These are phyloP conservation scores for Peromyscus leucopus DNA, from an alignment of 2,113 vertebrate genomes.

Conservation along the genomic window DNA sequence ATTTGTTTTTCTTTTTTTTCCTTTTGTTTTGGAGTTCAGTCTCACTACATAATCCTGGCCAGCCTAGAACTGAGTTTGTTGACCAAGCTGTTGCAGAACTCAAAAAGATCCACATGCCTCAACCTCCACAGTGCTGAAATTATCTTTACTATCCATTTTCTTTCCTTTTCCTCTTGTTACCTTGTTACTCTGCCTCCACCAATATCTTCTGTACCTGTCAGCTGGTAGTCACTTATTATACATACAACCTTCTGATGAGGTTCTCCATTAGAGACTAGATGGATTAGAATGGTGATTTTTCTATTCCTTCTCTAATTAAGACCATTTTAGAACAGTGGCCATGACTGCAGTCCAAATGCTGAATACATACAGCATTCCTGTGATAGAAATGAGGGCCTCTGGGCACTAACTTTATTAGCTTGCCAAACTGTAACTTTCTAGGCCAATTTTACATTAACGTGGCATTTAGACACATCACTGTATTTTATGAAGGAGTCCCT, in stretches of 20 bases:
- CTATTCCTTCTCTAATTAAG: background rate
- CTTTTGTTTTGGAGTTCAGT: background rate
- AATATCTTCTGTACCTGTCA: background rate
- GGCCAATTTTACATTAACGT: slow-evolving; percentile 15
- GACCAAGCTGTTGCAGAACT: background rate
- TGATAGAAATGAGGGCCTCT: slow-evolving; percentile 36
- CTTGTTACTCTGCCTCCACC: background rate
- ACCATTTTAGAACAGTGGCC: background rate
- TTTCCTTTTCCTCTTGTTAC: background rate
- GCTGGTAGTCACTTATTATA: background rate
- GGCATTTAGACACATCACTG: background rate
- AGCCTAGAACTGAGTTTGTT: background rate
- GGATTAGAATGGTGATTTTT: background rate
- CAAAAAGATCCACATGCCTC: background rate
- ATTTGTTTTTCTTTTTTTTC: background rate
- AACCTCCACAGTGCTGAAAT: background rate
- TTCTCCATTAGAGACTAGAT: background rate
- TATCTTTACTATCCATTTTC: background rate
- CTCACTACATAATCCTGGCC: too few species aligned
- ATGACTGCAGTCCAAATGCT: background rate
- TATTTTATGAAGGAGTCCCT: slow-evolving; percentile 24
- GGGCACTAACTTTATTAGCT: slow-evolving; percentile 39
- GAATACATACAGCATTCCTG: background rate
- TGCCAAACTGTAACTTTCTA: slow-evolving; percentile 36
- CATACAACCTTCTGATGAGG: background rate